Conservation (phyloP, 1,140 invertebrate genomes). For the Callitettix versicolor region DNA sequence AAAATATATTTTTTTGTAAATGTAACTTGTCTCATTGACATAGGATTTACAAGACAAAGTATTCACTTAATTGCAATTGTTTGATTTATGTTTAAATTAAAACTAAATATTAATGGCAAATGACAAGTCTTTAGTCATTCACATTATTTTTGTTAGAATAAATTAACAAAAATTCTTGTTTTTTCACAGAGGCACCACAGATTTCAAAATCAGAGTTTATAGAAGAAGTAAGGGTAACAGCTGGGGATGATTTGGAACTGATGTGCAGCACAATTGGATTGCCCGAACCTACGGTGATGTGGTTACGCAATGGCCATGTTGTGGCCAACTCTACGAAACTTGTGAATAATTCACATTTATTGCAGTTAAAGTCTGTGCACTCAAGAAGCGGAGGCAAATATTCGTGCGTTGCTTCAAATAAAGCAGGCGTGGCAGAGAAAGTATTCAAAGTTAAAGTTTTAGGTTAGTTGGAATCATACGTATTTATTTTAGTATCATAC, state of each 20-base stretch:
- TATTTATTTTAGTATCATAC: no score
- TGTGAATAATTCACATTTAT: not conserved
- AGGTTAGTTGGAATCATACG: constrained; percentile 14
- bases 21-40: no score
- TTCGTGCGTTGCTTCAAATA: constrained; percentile 27
- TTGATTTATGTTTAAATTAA: no score
- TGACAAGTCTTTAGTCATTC: no score
- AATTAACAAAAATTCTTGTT: not conserved
- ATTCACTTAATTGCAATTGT: no score
- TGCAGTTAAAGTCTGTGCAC: not conserved
- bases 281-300: constrained; percentile 18
- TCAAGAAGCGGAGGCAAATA: constrained; percentile 23
- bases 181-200: constrained; percentile 18
- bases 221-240: constrained; percentile 16
- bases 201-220: constrained; percentile 12
- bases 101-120: no score
- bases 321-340: not conserved
- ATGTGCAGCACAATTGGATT: constrained; percentile 12
- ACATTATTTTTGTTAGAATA: not conserved
- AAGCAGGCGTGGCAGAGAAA: constrained; percentile 26
- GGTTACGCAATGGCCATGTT: constrained; percentile 23
- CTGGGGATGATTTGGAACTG: constrained; percentile 8
- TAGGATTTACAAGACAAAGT: no score
- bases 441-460: constrained; percentile 22
- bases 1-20: no score